Evolutionary conservation across 2,888 invertebrate genomes (phyloP).

Genomic region (Pteria penguin): DNA sequence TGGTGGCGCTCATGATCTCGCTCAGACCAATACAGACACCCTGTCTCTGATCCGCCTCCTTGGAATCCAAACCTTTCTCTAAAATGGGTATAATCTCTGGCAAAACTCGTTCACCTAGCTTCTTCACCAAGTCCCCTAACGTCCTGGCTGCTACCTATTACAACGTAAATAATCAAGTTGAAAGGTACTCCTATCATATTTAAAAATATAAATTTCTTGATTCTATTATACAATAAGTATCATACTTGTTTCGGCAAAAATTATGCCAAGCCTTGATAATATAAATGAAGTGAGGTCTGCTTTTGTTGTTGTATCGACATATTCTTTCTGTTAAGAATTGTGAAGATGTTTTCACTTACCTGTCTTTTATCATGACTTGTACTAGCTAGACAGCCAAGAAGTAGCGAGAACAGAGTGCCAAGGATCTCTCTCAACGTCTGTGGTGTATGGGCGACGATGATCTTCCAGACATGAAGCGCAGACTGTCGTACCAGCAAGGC

Average conservation of each 20-base stretch:
- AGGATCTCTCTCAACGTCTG: conserved; percentile 97
- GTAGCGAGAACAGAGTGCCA: conserved; percentile 93
- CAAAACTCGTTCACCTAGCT: conserved; percentile 97
- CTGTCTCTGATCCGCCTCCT: conserved; percentile 95
- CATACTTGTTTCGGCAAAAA: too few species aligned
- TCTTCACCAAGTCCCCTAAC: conserved; percentile 96
- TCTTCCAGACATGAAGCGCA: conserved; percentile 99
- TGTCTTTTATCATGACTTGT: conserved; percentile 97
- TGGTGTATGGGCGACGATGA: conserved; percentile 98
- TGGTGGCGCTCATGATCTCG: conserved; percentile 98
- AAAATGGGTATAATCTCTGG: conserved; percentile 99
- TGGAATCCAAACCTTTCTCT: conserved; percentile 94
- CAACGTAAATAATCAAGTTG: conserved; percentile 20
- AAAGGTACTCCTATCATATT: background rate
- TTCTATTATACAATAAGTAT: background rate
- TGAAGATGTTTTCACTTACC: too few species aligned
- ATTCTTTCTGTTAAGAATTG: too few species aligned
- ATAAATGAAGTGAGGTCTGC: too few species aligned
- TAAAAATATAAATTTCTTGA: background rate
- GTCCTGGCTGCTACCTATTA: conserved; percentile 93
- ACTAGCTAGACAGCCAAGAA: conserved; percentile 96
- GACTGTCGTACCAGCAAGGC: conserved; percentile 98
- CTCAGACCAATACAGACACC: conserved; percentile 99
- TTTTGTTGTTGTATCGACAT: too few species aligned
- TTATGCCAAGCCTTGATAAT: too few species aligned